These are phyloP conservation scores for Monopis laevigella DNA, from an alignment of 2,888 invertebrate genomes.

Conservation along the genomic window DNA sequence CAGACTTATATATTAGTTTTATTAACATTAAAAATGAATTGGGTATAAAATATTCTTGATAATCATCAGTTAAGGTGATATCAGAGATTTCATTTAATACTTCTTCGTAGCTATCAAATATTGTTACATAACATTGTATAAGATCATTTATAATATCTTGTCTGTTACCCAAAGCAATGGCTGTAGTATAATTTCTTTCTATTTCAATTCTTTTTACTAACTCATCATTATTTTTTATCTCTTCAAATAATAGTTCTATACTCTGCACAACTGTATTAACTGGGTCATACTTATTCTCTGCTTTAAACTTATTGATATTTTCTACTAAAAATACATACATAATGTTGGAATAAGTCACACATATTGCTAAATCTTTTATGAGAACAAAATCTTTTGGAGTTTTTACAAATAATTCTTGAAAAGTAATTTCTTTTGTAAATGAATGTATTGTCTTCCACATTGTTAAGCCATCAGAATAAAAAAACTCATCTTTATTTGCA, in stretches of 20 bases:
- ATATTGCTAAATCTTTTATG: slow-evolving; percentile 34
- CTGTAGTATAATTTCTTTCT: slow-evolving; percentile 38
- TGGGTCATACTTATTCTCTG: slow-evolving; percentile 28
- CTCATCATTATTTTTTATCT: slow-evolving; percentile 32
- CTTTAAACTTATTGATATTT: slow-evolving; percentile 26
- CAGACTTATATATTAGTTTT: slow-evolving; percentile 23
- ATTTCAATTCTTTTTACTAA: slow-evolving; percentile 29
- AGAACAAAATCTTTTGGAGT: slow-evolving; percentile 39
- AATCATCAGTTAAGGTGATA: slow-evolving; percentile 31
- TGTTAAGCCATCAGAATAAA: slow-evolving; percentile 42
- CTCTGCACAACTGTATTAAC: slow-evolving; percentile 35
- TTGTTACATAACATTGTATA: slow-evolving; percentile 26
- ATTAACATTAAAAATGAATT: slow-evolving; percentile 32
- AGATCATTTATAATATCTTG: slow-evolving; percentile 38
- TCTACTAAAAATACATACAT: slow-evolving; percentile 36
- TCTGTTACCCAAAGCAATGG: slow-evolving; percentile 40
- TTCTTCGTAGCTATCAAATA: slow-evolving; percentile 41
- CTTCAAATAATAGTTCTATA: slow-evolving; percentile 28
- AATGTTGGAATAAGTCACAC: slow-evolving; percentile 39
- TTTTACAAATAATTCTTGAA: slow-evolving; percentile 33
- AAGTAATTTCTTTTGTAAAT: slow-evolving; percentile 27
- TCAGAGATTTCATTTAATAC: slow-evolving; percentile 27
- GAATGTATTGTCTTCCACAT: slow-evolving; percentile 42
- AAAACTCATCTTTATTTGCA: slow-evolving; percentile 25
- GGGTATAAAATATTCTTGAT: slow-evolving; percentile 32